Percentiles rank a stretch among this genome's conserved stretches.
These are phyloP conservation scores for Hydropsyche tenuis DNA, from an alignment of 1,140 invertebrate species.

Conservation along the genomic window DNA sequence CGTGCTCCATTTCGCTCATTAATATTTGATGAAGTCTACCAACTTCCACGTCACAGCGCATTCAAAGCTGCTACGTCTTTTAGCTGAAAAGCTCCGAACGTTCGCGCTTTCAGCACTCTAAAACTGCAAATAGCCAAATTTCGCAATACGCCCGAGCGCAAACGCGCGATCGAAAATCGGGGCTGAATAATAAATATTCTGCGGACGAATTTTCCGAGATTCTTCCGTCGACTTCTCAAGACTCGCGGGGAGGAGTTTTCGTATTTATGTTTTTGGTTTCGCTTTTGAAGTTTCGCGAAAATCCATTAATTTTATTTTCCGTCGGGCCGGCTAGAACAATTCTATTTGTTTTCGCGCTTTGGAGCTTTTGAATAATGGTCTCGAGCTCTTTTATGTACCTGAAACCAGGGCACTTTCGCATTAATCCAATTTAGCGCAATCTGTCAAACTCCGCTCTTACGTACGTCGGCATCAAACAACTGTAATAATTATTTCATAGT, in stretches of 20 bases:
- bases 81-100: conserved; percentile 7
- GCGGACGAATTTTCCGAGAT: neutral
- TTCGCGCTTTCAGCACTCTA: conserved; percentile 1
- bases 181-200: neutral
- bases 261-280: conserved; percentile 22
- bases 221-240: neutral
- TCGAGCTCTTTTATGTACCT: conserved; percentile 26
- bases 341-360: conserved; percentile 32
- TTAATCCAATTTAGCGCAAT: conserved; percentile 40
- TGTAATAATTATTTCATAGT: no score
- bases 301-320: conserved; percentile 29
- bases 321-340: conserved; percentile 26
- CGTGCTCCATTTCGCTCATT: conserved; percentile 30
- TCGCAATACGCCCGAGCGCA: neutral
- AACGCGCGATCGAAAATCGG: neutral
- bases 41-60: conserved; percentile 13
- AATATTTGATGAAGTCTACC: conserved; percentile 38
- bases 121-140: neutral
- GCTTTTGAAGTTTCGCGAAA: conserved; percentile 17
- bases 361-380: conserved; percentile 30
- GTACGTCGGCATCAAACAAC: neutral
- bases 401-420: conserved; percentile 16
- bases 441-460: conserved; percentile 10
- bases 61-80: neutral
- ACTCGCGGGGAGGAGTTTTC: neutral